Percentiles rank a stretch among this genome's conserved stretches.
Conservation (phyloP, 1,140 invertebrate genomes). For the Drosophila ogumai region DNA sequence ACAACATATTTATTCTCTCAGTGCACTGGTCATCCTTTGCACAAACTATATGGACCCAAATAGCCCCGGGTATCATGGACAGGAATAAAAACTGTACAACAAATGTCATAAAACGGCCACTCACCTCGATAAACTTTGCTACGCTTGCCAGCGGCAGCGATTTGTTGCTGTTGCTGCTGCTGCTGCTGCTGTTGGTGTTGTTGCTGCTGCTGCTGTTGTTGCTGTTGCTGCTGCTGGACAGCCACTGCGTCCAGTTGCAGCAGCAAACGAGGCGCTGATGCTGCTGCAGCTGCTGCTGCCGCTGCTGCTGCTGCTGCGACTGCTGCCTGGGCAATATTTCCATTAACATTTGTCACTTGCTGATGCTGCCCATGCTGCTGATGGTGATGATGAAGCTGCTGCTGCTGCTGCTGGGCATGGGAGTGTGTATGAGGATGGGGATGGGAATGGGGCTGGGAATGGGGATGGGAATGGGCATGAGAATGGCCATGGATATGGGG, state of each 20-base stretch:
- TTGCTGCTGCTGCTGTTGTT: conserved; percentile 49
- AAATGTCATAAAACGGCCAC: conserved; percentile 83
- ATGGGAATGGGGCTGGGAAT: conserved; percentile 23
- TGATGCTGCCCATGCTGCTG: conserved; percentile 49
- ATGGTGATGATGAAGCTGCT: conserved; percentile 59
- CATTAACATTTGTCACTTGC: conserved; percentile 73
- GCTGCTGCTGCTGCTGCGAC: conserved; percentile 27
- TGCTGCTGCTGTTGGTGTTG: conserved; percentile 55
- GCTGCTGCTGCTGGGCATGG: conserved; percentile 30
- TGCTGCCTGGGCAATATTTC: conserved; percentile 63
- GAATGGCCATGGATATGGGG: conserved; percentile 35
- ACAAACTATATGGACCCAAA: conserved; percentile 46
- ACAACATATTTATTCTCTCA: background rate
- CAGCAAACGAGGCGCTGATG: conserved; percentile 58
- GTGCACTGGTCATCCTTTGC: conserved; percentile 33
- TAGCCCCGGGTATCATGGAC: conserved; percentile 50
- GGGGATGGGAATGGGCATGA: conserved; percentile 20
- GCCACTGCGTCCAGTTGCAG: conserved; percentile 62
- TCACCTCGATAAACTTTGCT: conserved; percentile 84
- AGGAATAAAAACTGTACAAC: conserved; percentile 58
- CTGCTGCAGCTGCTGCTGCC: conserved; percentile 28
- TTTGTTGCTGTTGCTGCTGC: conserved; percentile 69
- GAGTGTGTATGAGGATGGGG: conserved; percentile 30
- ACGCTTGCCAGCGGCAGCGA: conserved; percentile 74
- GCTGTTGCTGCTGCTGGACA: conserved; percentile 60